A percentile compares a stretch with the other conserved stretches of the same genome.
phyloP scores from a whole-genome alignment of 2,888 invertebrate genomes.

The Chalcosyrphus nemorum region DNA sequence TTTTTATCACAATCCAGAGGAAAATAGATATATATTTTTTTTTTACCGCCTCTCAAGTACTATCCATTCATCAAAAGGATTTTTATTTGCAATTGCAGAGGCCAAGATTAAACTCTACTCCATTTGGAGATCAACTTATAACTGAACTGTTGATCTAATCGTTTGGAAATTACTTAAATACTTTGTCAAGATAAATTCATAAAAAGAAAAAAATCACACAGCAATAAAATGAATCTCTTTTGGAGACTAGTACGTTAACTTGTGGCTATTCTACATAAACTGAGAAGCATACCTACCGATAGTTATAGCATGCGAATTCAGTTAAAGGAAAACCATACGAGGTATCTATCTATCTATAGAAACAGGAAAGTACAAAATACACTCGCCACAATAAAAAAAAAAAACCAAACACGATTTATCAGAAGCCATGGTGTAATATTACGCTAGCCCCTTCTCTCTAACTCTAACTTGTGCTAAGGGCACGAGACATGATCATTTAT shows the following conservation, averaged over 20 bases:
- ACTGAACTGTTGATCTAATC: slow-evolving; percentile 61
- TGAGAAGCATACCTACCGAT: slow-evolving; percentile 20
- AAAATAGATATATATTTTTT: slow-evolving; percentile 2
- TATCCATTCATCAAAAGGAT: too few relatives aligned
- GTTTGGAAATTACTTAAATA: slow-evolving; percentile 62
- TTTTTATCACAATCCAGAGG: slow-evolving; percentile 35
- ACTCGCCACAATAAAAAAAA: slow-evolving; percentile 15
- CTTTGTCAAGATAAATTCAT: slow-evolving; percentile 34
- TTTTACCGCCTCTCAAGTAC: too few relatives aligned
- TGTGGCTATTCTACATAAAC: slow-evolving; percentile 49
- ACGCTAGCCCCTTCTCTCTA: slow-evolving; percentile 5
- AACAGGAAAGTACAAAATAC: slow-evolving; percentile 58
- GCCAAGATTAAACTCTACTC: slow-evolving; percentile 36
- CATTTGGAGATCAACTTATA: slow-evolving; percentile 58
- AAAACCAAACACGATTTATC: slow-evolving; percentile 20
- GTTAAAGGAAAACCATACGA: slow-evolving; percentile 43
- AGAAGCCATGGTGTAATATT: slow-evolving; percentile 44
- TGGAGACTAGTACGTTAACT: slow-evolving; percentile 32
- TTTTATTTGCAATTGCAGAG: background rate
- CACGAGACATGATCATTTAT: slow-evolving; percentile 39
- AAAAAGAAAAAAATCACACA: slow-evolving; percentile 44
- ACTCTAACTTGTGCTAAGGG: slow-evolving; percentile 1
- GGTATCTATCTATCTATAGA: slow-evolving; percentile 10
- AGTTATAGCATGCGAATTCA: slow-evolving; percentile 1
- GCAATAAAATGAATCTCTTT: slow-evolving; percentile 58